Base-by-base conservation (phyloP, 2,113 vertebrate species). In the Phasianus colchicus region DNA sequence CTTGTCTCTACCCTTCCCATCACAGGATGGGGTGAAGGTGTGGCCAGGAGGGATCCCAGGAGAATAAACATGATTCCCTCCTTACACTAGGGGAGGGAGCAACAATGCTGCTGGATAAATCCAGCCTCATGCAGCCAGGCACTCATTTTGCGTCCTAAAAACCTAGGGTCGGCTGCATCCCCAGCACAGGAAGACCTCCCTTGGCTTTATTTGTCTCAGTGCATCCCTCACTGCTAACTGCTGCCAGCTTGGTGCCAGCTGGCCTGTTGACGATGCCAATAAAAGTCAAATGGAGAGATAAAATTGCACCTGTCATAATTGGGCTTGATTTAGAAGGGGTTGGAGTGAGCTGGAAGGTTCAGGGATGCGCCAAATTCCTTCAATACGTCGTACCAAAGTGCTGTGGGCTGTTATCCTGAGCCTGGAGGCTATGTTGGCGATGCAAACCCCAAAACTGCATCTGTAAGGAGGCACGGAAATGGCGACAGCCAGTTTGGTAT, bases 281-380 rank as follows among this genome's bases (percentile, higher is more conserved):
- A 95, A 96, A 96, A 94, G 86, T 81, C 94, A 92, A 90, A 84
- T 25, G 2, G 61, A 3, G 36, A 73, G 29, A 78, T 93, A 78
- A 95, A 96, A 75, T 73, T 9, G 24, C 92, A 93, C 86, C 95
- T 93, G 95, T 89, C 94, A 84, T 92, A 82, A 94, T 72, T 93
- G 88, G 95, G 74, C 70, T 89, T 92, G 92, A 96, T 94, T 88
- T 90, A 94, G 63, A 61, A 1, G 0, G 0, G 3, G 38, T 9
- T 40, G 32, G 57, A 92, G 66, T 61, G 76, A 82, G 52, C 18
- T 2, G 17, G 54, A 6, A 64, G 40, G 34, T 43, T 10, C 9
- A 5, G 8, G 63, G 48, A 42, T 36, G 30, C 18, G 19, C 42
- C 30, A 3, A 5, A 54, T 47, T 71, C 1, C 2, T 10, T 24